Evolutionary conservation across 2,797 vertebrate species (phyloP), one percentile per base, ranked within the genome.

Genomic region (Masticophis lateralis): DNA sequence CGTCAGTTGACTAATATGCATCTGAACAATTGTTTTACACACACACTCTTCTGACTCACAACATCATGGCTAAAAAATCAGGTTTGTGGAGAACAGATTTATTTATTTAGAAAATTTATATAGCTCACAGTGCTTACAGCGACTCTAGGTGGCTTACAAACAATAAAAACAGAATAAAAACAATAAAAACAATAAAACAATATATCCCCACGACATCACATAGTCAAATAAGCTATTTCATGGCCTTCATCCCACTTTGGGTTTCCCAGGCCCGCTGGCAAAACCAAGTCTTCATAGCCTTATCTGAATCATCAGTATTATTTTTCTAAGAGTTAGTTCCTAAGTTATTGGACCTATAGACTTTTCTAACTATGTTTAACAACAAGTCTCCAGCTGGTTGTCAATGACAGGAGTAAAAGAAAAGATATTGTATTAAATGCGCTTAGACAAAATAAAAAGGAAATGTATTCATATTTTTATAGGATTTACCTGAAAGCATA

Each of bases 401-500:
- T 37, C 37, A 83, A 25, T 83, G 37, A 25, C 11, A 43, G 20
- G 20, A 47, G 74, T 83, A 83, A 83, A 83, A 83, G 10, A 47
- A 83, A 83, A 11, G 20, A 47, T 47, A 83, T 6, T 47, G 20
- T 47, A 83, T 83, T 47, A 83, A 47, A 83, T 47, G 10, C 2
- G 4, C 74, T 83, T 83, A 83, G 74, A 83, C 37, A 83, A 83
- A 83, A 83, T 47, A 83, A 83, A 79, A 83, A 25, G 20, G 4
- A 83, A 83, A 83, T 83, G 25, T 47, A 83, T 83, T 83, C 37
- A 47, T 20, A 47, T 12, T 47, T 83, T 83, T 25, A 20, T 11
- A 83, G 20, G 9, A 43, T 66, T 47, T 63, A 60, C 91, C 94
- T 93, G 90, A 92, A 94, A 94, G 91, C 57, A 53, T 63, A 93